phyloP scores from a whole-genome alignment of 2,797 vertebrate genomes.

The Leptatherina wallacei region DNA sequence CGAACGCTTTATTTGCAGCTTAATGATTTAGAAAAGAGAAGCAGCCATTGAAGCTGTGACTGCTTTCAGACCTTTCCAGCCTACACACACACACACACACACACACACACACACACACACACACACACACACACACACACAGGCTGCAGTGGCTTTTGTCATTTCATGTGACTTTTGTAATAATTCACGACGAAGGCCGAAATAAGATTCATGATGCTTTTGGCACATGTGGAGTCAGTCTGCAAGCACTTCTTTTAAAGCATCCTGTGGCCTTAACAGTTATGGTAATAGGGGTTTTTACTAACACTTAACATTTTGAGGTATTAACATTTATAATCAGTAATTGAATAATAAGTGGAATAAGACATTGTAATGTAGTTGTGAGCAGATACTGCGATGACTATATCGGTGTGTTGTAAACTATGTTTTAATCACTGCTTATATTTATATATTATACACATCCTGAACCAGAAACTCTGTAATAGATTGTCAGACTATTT shows the following conservation, averaged over 20 bases:
- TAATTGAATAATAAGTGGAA: constrained; percentile 11
- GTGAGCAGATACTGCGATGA: constrained; percentile 28
- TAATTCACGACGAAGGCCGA: not conserved
- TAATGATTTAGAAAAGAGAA: not conserved
- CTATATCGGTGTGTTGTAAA: constrained; percentile 19
- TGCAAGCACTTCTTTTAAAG: constrained; percentile 16
- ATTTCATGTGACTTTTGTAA: constrained; percentile 11
- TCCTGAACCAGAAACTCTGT: not conserved
- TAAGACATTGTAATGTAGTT: constrained; percentile 18
- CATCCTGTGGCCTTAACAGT: constrained; percentile 27
- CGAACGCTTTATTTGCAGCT: not conserved
- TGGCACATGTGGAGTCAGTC: constrained; percentile 3
- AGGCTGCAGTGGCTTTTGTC: constrained; percentile 32
- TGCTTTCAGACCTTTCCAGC: constrained; percentile 34
- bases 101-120: not conserved
- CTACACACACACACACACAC: constrained; percentile 5
- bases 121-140: constrained; percentile 1
- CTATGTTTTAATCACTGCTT: not conserved
- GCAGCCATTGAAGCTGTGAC: constrained; percentile 6
- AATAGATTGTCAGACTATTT: not conserved
- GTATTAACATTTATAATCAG: constrained; percentile 13
- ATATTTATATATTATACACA: not conserved
- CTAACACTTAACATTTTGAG: constrained; percentile 18
- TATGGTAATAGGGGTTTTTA: not conserved
- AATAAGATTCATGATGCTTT: not conserved